Base-by-base conservation (phyloP, 2,797 vertebrate species). In the Myotis vivesi region DNA sequence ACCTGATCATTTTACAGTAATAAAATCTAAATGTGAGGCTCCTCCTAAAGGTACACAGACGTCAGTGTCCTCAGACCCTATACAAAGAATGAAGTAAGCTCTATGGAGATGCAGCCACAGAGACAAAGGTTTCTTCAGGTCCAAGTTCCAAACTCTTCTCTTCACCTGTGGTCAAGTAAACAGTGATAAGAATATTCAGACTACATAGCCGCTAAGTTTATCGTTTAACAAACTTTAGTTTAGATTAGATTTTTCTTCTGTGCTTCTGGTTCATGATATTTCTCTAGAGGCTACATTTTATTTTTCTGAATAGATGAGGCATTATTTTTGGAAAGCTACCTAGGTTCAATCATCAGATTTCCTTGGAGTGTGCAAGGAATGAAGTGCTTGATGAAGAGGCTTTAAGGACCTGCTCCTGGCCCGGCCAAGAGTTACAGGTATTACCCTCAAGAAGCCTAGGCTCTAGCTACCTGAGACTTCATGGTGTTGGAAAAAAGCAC, bases 1-100 rank as follows among this genome's bases (percentile, higher is more conserved):
- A 90, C 82, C 85, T 85, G n/a, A 75, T 87, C 62, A 46, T 87
- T 92, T 80, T 86, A 28, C 77, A 46, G 73, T 46, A 90, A 90
- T 89, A 77, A 82, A 91, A 75, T 95, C 19, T 72, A 75, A 94
- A 91, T 20, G 30, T 11, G 6, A 41, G 55, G 25, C 71, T 80
- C 53, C 64, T 59, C 82, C 66, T 51, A 41, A 89, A 79, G 69
- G 25, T 15, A 44, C 38, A 71, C 38, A 72, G 64, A 77, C 51
- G 6, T 33, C 30, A 51, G 28, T 10, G 17, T 36, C 82, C 16
- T 44, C 38, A 76, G 44, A 17, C 22, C 28, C 11, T 8, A 11
- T 13, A 30, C 46, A 8, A 2, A 83, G 44, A 80, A 30, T 4
- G 8, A 55, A 81, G 30, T 25, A 81, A 79, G 19, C 36, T 81